Conservation (phyloP, 2,797 vertebrate genomes). For the Ciconia nigra region DNA sequence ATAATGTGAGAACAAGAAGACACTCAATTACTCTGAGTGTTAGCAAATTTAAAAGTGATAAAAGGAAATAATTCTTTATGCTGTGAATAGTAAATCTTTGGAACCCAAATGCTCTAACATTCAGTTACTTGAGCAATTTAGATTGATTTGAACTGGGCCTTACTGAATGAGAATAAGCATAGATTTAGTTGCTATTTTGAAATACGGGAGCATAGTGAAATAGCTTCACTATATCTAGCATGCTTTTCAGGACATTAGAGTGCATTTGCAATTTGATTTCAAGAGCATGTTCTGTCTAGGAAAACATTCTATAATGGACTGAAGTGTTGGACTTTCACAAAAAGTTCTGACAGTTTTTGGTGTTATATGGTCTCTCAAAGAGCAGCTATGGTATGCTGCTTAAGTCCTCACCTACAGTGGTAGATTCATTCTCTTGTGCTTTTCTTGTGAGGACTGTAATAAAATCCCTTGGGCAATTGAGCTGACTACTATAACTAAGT, state of each 20-base stretch:
- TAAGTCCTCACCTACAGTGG: not conserved
- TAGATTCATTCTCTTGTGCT: not conserved
- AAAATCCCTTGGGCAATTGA: not conserved
- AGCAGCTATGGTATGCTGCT: not conserved
- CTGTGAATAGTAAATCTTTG: not conserved
- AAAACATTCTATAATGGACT: not conserved
- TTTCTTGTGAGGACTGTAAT: not conserved
- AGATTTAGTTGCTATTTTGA: not conserved
- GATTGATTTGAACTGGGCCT: not conserved
- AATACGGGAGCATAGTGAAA: not conserved
- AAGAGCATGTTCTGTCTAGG: not conserved
- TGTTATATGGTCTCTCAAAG: not conserved
- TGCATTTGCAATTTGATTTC: not conserved
- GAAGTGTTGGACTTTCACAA: not conserved
- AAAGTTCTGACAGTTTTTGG: not conserved
- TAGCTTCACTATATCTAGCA: not conserved
- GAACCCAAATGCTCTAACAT: not conserved
- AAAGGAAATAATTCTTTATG: constrained; percentile 46
- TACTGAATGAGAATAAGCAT: not conserved
- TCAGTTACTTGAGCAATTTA: not conserved
- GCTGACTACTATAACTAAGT: not conserved
- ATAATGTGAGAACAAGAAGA: constrained; percentile 46
- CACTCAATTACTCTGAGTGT: constrained; percentile 26
- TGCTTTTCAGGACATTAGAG: not conserved
- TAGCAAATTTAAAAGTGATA: constrained; percentile 37